phyloP scores from a whole-genome alignment of 2,113 vertebrate genomes.

The Brachionichthys hirsutus region DNA sequence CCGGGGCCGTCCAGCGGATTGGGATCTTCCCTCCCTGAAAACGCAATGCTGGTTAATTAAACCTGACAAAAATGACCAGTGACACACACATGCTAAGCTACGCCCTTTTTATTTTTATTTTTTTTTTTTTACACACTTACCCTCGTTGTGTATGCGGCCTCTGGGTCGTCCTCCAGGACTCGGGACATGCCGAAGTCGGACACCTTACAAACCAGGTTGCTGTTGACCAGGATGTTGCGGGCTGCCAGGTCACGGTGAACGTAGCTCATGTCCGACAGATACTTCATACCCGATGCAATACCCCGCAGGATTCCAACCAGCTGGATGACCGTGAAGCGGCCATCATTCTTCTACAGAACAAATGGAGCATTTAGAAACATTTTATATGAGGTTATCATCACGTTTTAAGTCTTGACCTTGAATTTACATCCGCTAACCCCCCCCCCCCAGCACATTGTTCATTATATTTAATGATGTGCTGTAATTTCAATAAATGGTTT shows the following conservation, averaged over 20 bases:
- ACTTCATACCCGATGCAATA: conserved; percentile 97
- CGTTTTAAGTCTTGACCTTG: no score
- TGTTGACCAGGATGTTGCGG: conserved; percentile 95
- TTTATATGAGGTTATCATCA: no score
- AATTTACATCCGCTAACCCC: no score
- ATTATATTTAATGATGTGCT: no score
- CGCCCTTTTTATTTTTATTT: no score
- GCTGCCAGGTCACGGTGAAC: conserved; percentile 96
- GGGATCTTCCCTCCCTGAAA: conserved; percentile 97
- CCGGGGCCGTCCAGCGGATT: conserved; percentile 97
- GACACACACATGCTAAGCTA: conserved; percentile 9
- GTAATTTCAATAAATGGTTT: no score
- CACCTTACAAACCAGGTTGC: conserved; percentile 98
- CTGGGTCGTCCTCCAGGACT: conserved; percentile 93
- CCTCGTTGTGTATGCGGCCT: conserved; percentile 95
- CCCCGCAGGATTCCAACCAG: conserved; percentile 95
- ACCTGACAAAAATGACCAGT: conserved; percentile 27
- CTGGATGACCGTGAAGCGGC: conserved; percentile 96
- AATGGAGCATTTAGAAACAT: neutral
- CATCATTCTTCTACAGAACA: conserved; percentile 90
- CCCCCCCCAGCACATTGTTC: no score
- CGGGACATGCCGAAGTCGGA: conserved; percentile 98
- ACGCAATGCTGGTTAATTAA: conserved; percentile 40
- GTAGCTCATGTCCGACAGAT: conserved; percentile 98
- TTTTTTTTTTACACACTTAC: conserved; percentile 75